Percentiles rank a stretch among this genome's conserved stretches.
Conservation (phyloP, 2,113 vertebrate species). For the Tachycineta bicolor region DNA sequence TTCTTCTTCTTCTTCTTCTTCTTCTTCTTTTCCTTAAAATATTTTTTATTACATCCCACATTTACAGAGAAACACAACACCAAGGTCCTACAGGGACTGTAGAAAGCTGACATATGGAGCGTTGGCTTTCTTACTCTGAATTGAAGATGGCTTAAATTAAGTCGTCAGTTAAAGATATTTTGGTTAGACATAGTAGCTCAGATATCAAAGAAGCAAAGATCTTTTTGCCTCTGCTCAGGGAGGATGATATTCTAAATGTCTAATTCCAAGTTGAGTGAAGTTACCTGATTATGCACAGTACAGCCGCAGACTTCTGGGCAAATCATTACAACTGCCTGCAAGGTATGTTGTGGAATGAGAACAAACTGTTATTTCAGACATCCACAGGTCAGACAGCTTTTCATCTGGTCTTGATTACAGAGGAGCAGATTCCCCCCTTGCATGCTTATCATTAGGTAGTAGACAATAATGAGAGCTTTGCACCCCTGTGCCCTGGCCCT, state of each 20-base stretch:
- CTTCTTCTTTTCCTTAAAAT: not conserved
- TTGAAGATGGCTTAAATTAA: not conserved
- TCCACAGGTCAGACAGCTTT: not conserved
- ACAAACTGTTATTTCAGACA: not conserved
- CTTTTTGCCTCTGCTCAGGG: not conserved
- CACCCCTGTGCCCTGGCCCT: not conserved
- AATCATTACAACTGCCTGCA: not conserved
- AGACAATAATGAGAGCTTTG: not conserved
- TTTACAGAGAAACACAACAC: not conserved
- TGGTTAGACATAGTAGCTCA: not conserved
- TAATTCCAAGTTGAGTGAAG: not conserved
- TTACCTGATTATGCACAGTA: not conserved
- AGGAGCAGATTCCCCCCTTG: not conserved
- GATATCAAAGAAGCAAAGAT: not conserved
- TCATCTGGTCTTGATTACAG: not conserved
- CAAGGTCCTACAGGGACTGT: not conserved
- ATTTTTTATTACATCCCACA: not conserved
- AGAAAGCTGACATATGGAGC: not conserved
- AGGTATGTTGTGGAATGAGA: not conserved
- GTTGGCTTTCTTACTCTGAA: not conserved
- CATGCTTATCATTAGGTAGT: not conserved
- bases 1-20: not conserved
- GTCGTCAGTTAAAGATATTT: not conserved
- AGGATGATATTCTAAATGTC: not conserved
- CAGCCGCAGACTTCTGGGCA: not conserved